Evolutionary conservation across 2,797 vertebrate species (phyloP), one percentile per base, ranked within the genome.

Genomic region (Lagocephalus sceleratus): DNA sequence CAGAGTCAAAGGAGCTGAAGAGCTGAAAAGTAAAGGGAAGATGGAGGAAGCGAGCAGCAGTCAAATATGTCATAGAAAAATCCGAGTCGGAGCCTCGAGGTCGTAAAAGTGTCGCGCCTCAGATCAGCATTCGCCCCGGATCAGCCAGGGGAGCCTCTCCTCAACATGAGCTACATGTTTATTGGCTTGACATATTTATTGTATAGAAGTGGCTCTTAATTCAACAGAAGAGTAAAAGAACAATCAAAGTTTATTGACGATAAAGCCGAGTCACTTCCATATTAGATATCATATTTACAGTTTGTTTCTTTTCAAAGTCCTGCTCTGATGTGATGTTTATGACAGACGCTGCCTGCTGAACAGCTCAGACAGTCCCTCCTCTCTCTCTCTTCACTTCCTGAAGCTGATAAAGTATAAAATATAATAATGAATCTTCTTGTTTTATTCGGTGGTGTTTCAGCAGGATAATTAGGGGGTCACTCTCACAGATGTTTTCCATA

Each of bases 1-100:
- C 47, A 2, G 45, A 59, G 48, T 59, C 43, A 60, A 53, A 49
- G 47, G 57, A 66, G 54, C 51, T 17, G 35, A 14, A 21, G 60
- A 68, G 54, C 61, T 70, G 72, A 66, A 7, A 70, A 66, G 56
- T 6, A 55, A 26, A 59, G 48, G 35, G 53, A 47, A 76, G 57
- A 35, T 35, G 32, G 32, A 22, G 57, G 64, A 63, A 73, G 63
- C 63, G 71, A 63, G 65, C 59, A 58, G 63, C 71, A 56, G 72
- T 58, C 61, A 47, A 57, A 80, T 56, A 79, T 66, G 81, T 87
- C 81, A 76, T 67, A 60, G 83, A 64, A 54, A 51, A 84, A 83
- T 70, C 21, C 2, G 55, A 74, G 74, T 61, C 52, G 60, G 82
- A 59, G 61, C 57, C 66, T 0, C 51, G 51, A 56, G 72, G 16